Evolutionary conservation across 2,888 invertebrate species (phyloP).

Genomic region (Agrilus cyanescens): DNA sequence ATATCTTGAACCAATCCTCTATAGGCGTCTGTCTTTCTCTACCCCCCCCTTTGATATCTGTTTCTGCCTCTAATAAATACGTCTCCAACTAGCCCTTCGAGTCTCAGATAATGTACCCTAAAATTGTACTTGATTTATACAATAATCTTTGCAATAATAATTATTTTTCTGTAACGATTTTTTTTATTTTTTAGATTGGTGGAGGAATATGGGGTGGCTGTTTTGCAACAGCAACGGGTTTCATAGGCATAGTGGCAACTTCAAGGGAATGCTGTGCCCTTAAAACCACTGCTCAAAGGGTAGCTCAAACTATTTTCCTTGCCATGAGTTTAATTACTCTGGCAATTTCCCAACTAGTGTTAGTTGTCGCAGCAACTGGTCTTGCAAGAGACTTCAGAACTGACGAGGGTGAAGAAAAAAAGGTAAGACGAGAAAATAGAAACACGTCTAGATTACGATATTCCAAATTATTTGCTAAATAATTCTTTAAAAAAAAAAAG

Average conservation of each 20-base stretch:
- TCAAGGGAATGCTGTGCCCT: slow-evolving; percentile 43
- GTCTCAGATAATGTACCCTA: no score
- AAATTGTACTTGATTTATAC: no score
- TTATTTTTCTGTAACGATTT: not conserved
- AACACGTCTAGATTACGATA: not conserved
- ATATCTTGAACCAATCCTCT: no score
- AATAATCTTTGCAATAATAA: no score
- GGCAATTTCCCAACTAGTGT: slow-evolving; percentile 47
- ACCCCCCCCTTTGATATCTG: no score
- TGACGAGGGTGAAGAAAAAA: slow-evolving; percentile 12
- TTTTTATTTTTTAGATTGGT: slow-evolving; percentile 34
- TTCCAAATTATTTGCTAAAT: slow-evolving; percentile 1
- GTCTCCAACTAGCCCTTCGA: no score
- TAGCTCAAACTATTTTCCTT: slow-evolving; percentile 50
- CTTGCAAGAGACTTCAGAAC: slow-evolving; percentile 46
- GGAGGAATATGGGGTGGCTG: slow-evolving; percentile 59
- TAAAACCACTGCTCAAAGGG: slow-evolving; percentile 37
- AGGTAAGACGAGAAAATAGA: slow-evolving; percentile 11
- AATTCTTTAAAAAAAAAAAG: no score
- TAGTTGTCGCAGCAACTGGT: slow-evolving; percentile 47
- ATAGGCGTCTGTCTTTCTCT: no score
- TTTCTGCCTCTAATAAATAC: no score
- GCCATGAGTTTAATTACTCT: slow-evolving; percentile 50
- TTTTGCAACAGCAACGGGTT: slow-evolving; percentile 49
- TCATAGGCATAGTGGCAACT: slow-evolving; percentile 49